phyloP scores from a whole-genome alignment of 2,113 vertebrate genomes.

The Callipepla squamata region DNA sequence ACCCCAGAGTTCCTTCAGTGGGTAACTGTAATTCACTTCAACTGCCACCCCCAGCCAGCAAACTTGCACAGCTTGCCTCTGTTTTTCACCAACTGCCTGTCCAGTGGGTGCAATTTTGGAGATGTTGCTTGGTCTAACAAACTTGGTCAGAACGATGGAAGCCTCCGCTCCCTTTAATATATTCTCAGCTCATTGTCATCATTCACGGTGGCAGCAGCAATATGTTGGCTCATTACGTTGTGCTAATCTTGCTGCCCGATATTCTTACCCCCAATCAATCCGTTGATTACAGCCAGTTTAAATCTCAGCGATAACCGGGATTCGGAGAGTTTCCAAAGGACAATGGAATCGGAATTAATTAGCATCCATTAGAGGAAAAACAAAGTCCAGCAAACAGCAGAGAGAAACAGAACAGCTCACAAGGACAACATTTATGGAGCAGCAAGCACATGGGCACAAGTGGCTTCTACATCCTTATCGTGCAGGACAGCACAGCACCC shows the following conservation, averaged over 20 bases:
- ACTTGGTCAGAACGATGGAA: background rate
- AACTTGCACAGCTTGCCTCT: slow-evolving; percentile 12
- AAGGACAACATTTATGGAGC: background rate
- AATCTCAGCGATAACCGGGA: background rate
- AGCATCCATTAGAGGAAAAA: background rate
- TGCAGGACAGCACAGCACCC: background rate
- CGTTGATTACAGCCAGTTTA: background rate
- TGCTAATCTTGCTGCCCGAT: background rate
- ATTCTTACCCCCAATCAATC: slow-evolving; percentile 23
- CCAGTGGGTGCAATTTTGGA: slow-evolving; percentile 12
- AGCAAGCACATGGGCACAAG: background rate
- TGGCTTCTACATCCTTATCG: background rate
- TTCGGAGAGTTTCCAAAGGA: background rate
- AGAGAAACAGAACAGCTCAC: background rate
- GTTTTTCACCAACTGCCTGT: slow-evolving; percentile 43
- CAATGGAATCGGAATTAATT: background rate
- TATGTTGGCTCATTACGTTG: background rate
- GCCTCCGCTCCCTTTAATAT: slow-evolving; percentile 22
- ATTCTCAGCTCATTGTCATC: slow-evolving; percentile 7
- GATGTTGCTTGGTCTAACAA: slow-evolving; percentile 51
- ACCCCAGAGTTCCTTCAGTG: slow-evolving; percentile 37
- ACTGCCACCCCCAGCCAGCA: slow-evolving; percentile 30
- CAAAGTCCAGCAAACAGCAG: background rate
- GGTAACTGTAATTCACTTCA: slow-evolving; percentile 66
- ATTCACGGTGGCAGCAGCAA: background rate